phyloP scores from a whole-genome alignment of 2,888 invertebrate species.

The Cerastis rubricosa region DNA sequence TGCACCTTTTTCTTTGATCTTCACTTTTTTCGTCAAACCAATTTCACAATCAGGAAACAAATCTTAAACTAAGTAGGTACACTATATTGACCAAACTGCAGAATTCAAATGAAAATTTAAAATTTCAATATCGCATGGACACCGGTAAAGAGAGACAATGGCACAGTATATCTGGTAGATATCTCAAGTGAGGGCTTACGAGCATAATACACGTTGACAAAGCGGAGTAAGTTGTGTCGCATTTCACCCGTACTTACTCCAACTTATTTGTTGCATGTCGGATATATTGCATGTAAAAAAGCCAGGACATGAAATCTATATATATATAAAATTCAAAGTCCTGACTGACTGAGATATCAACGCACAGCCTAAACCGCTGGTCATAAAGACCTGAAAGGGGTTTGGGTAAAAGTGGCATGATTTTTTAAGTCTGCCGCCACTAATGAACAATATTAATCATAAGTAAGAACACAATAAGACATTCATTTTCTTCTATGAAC shows the following conservation, averaged over 20 bases:
- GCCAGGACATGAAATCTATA: too few relatives aligned
- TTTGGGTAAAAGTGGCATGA: too few relatives aligned
- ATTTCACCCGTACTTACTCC: slow-evolving; percentile 66
- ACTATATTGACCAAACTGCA: neutral
- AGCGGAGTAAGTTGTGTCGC: slow-evolving; percentile 69
- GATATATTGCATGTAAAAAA: neutral
- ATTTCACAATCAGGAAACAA: neutral
- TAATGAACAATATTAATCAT: too few relatives aligned
- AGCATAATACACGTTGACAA: slow-evolving; percentile 75
- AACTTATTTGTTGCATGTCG: slow-evolving; percentile 69
- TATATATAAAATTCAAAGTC: too few relatives aligned
- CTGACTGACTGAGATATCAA: too few relatives aligned
- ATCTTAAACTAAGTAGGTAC: neutral
- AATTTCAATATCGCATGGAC: slow-evolving; percentile 38
- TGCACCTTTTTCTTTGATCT: neutral
- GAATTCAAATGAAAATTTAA: neutral
- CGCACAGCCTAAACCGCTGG: too few relatives aligned
- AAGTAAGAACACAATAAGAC: too few relatives aligned
- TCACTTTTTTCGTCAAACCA: neutral
- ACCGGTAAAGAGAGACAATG: slow-evolving; percentile 66
- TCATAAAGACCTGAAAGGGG: too few relatives aligned
- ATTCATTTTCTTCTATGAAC: too few relatives aligned
- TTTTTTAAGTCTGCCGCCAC: too few relatives aligned
- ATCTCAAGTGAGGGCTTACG: slow-evolving; percentile 73
- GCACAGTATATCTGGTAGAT: slow-evolving; percentile 65